Conservation (phyloP, 1,140 invertebrate genomes). For the Temnothorax nylanderi region DNA sequence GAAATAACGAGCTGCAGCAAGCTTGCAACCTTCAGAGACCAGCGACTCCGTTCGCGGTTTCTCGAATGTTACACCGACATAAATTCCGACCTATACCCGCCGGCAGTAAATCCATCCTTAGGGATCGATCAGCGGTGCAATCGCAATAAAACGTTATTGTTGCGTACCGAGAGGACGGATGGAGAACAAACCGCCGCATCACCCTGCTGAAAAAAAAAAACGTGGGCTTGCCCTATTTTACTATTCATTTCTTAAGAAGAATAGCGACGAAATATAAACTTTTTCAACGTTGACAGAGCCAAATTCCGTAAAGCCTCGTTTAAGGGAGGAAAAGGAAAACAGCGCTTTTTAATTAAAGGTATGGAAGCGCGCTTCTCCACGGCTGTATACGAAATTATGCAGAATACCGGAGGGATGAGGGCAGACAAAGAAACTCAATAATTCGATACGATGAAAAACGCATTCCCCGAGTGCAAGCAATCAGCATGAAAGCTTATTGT, state of each 20-base stretch:
- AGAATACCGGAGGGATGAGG: neutral
- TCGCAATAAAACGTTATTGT: conserved; percentile 62
- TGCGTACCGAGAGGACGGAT: conserved; percentile 14
- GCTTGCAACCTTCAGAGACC: conserved; percentile 38
- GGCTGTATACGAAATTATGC: conserved; percentile 14
- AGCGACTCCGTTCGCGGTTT: conserved; percentile 48
- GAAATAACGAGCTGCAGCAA: neutral
- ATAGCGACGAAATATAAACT: neutral
- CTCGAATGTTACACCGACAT: conserved; percentile 38
- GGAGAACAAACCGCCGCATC: neutral
- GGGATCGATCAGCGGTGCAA: conserved; percentile 53
- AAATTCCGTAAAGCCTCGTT: neutral
- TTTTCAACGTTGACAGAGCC: neutral
- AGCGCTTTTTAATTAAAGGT: conserved; percentile 9
- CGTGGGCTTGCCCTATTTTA: neutral
- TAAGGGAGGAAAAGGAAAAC: neutral
- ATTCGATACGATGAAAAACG: conserved; percentile 42
- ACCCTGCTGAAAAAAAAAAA: neutral
- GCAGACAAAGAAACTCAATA: conserved; percentile 16
- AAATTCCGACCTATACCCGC: conserved; percentile 53
- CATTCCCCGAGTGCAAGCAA: conserved; percentile 22
- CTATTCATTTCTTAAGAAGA: conserved; percentile 9
- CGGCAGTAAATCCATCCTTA: conserved; percentile 44
- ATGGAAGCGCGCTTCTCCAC: neutral
- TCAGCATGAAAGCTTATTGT: conserved; percentile 58